These are phyloP conservation scores for Terrapene triunguis DNA, from an alignment of 2,113 vertebrate species.

Conservation along the genomic window DNA sequence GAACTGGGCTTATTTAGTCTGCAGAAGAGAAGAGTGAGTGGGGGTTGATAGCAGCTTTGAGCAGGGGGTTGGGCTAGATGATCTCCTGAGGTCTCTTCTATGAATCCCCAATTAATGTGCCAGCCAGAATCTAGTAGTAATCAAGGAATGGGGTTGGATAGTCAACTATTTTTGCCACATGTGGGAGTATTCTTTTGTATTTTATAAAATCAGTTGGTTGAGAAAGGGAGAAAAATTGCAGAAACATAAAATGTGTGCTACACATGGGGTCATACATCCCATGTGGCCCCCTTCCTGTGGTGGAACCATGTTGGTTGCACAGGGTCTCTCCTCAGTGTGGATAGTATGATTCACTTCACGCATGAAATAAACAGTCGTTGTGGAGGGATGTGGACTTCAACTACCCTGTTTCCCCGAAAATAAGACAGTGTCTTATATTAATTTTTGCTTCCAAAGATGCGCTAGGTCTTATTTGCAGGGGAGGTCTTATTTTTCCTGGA, in stretches of 20 bases:
- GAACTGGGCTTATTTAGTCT: no score
- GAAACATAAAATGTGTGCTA: background rate
- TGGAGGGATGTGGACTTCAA: background rate
- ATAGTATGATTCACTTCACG: background rate
- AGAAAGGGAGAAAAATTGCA: background rate
- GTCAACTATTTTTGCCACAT: background rate
- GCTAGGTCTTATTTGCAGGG: no score
- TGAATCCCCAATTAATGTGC: background rate
- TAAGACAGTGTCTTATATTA: no score
- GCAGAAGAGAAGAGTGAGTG: no score
- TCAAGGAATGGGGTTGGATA: background rate
- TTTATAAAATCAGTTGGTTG: background rate
- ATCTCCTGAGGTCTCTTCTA: background rate
- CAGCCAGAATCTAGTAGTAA: background rate
- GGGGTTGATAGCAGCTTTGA: no score
- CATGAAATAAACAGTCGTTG: background rate
- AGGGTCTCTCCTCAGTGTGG: background rate
- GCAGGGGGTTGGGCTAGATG: no score
- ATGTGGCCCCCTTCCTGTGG: background rate
- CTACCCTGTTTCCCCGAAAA: no score
- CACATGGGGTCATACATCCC: background rate
- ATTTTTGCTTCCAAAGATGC: no score
- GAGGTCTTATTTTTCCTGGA: no score
- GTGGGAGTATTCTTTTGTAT: fast-evolving
- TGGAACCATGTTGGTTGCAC: background rate